phyloP scores from a whole-genome alignment of 2,113 vertebrate species.

The Coturnix japonica region DNA sequence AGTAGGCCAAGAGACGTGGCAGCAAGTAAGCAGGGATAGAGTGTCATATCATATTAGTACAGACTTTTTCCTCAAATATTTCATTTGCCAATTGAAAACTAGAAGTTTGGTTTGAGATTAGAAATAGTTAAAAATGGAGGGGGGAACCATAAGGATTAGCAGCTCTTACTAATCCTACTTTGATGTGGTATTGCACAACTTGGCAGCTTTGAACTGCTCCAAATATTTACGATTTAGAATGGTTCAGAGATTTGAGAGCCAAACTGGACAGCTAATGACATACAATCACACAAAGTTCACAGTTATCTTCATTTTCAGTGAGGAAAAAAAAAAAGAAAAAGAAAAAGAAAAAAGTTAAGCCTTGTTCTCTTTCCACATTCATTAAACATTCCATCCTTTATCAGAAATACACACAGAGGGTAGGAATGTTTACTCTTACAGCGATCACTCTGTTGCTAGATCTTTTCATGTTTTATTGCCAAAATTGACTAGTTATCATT shows the following conservation, averaged over 20 bases:
- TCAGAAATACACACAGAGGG: rapidly evolving
- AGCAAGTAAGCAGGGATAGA: background rate
- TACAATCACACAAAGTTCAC: background rate
- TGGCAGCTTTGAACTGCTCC: background rate
- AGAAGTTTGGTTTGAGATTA: background rate
- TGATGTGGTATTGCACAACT: background rate
- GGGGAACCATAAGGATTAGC: background rate
- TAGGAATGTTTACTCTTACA: background rate
- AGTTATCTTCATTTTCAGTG: background rate
- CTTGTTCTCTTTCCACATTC: background rate
- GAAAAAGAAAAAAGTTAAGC: background rate
- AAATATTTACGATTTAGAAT: background rate
- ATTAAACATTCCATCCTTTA: background rate
- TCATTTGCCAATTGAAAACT: background rate
- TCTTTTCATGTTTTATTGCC: background rate
- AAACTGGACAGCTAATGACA: background rate
- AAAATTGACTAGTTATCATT: background rate
- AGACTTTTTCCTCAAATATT: background rate
- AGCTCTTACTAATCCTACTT: background rate
- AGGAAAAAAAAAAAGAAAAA: background rate
- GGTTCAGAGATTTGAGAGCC: rapidly evolving
- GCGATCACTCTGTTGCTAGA: background rate
- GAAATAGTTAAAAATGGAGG: background rate
- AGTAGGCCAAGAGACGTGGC: background rate
- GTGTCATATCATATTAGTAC: no score